Evolutionary conservation across 2,797 vertebrate species (phyloP).

Genomic region (Eupleurogrammus muticus): DNA sequence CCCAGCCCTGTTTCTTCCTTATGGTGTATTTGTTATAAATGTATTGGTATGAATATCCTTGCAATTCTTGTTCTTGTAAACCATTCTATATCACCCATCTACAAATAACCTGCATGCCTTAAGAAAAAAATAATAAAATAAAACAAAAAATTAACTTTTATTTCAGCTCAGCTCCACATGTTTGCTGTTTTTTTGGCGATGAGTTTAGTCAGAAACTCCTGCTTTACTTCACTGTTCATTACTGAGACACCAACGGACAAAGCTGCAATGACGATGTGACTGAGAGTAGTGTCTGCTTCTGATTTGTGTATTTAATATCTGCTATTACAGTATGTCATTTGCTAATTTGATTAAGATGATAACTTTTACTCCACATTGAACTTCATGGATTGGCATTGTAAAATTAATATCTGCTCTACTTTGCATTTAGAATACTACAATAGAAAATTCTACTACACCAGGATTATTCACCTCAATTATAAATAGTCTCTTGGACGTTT

Average conservation of each 20-base stretch:
- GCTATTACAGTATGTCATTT: not conserved
- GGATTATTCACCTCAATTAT: not conserved
- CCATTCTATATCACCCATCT: conserved; percentile 44
- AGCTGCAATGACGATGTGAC: too few relatives aligned
- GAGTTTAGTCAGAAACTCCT: conserved; percentile 12
- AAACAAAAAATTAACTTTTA: too few relatives aligned
- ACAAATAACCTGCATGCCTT: conserved; percentile 52
- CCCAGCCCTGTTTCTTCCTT: conserved; percentile 59
- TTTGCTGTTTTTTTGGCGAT: conserved; percentile 35
- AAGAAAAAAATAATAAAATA: too few relatives aligned
- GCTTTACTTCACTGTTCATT: conserved; percentile 18
- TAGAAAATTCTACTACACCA: not conserved
- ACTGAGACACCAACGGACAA: not conserved
- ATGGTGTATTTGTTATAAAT: conserved; percentile 55
- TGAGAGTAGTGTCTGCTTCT: conserved; percentile 1
- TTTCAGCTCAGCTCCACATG: conserved; percentile 32
- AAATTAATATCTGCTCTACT: conserved; percentile 8
- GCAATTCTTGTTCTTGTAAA: conserved; percentile 30
- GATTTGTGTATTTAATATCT: conserved; percentile 12
- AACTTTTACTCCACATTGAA: conserved; percentile 24
- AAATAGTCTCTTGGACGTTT: not conserved
- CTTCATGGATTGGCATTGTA: conserved; percentile 3
- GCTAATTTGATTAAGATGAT: conserved; percentile 35
- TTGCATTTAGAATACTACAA: conserved; percentile 2
- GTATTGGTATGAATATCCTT: conserved; percentile 35